These are phyloP conservation scores for Gallinago solitaria DNA, from an alignment of 2,797 vertebrate species.

Conservation along the genomic window DNA sequence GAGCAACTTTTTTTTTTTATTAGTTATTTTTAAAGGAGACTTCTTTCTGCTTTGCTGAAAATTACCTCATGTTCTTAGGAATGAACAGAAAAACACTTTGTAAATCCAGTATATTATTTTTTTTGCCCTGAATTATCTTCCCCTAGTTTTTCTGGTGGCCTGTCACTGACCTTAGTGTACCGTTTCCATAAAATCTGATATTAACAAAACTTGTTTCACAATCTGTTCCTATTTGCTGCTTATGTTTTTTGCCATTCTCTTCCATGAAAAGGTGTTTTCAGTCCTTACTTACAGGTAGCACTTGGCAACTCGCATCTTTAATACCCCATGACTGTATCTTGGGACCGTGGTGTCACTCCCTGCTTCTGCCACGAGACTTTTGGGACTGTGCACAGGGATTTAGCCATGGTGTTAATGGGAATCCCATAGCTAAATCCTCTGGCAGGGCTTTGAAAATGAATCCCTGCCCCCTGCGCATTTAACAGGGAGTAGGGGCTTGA, in stretches of 20 bases:
- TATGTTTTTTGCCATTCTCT: not conserved
- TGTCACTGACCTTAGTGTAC: not conserved
- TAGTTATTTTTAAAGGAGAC: not conserved
- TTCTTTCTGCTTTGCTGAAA: not conserved
- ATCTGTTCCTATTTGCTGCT: not conserved
- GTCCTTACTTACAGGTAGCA: not conserved
- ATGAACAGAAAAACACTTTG: not conserved
- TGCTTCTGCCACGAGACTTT: rapidly evolving
- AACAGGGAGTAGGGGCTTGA: not conserved
- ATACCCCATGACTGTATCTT: not conserved
- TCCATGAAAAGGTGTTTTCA: not conserved
- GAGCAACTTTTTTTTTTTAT: not conserved
- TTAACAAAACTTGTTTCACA: not conserved
- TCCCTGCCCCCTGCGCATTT: not conserved
- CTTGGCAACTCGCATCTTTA: rapidly evolving
- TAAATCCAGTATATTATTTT: not conserved
- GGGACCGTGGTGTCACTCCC: not conserved
- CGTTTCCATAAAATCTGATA: not conserved
- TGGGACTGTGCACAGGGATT: not conserved
- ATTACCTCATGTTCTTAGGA: not conserved
- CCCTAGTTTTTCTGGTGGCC: not conserved
- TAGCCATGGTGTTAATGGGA: not conserved
- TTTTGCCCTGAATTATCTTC: not conserved
- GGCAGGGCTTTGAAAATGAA: not conserved
- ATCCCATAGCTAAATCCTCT: not conserved